A percentile compares a stretch with the other conserved stretches of the same genome.
These are phyloP conservation scores for Sylvietta virens DNA, from an alignment of 2,113 vertebrate species.

Conservation along the genomic window DNA sequence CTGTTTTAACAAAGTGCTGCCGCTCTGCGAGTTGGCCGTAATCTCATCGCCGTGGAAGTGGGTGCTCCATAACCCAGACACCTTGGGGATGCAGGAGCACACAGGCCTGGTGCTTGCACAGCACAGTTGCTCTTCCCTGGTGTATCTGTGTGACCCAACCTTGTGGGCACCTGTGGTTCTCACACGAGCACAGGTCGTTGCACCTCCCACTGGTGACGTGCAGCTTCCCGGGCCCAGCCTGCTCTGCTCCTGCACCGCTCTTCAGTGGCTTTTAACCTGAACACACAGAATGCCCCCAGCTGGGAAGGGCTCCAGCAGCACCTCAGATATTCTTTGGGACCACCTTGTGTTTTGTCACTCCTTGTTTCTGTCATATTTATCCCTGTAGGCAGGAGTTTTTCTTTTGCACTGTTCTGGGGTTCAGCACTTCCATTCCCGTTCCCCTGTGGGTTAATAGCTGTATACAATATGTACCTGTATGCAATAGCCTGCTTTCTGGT, in stretches of 20 bases:
- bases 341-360: not conserved
- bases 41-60: not conserved
- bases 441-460: not conserved
- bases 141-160: rapidly evolving
- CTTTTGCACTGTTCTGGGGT: too few relatives aligned
- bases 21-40: not conserved
- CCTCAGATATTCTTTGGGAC: not conserved
- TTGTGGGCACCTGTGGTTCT: not conserved
- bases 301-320: not conserved
- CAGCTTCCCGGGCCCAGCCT: not conserved
- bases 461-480: not conserved
- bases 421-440: not conserved
- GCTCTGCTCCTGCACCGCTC: not conserved
- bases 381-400: not conserved
- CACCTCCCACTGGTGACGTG: rapidly evolving
- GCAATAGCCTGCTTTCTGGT: not conserved
- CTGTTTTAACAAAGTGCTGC: not conserved
- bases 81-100: not conserved
- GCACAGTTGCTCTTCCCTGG: not conserved
- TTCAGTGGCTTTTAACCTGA: not conserved
- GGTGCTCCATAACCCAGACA: not conserved
- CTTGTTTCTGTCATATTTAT: not conserved
- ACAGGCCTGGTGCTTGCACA: rapidly evolving
- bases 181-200: rapidly evolving
- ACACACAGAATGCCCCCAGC: too few relatives aligned